Evolutionary conservation across 2,888 invertebrate genomes (phyloP), one percentile per base, ranked within the genome.

Genomic region (Epinotia nisella): DNA sequence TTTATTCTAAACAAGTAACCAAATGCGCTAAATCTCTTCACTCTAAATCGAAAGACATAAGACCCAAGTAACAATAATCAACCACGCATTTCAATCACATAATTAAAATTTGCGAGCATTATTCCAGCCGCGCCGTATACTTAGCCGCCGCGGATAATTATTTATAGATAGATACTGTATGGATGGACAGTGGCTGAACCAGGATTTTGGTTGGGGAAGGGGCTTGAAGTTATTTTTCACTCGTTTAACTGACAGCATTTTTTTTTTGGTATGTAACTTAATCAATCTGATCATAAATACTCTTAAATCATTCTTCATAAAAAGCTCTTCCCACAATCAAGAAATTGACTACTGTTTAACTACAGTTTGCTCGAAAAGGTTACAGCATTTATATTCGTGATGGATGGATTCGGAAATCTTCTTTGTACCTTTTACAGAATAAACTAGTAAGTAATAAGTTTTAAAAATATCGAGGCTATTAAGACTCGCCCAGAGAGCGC

Each of bases 341-440:
- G 71, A 75, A 74, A 75, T 74, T 70, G 59, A 41, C 61, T 53
- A 74, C 66, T 71, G 71, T 76, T 74, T 74, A 71, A 77, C 70
- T 49, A 58, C 72, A 73, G 67, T 70, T 71, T 72, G 65, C 72
- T 70, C 39, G 61, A 53, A 78, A 78, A 76, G 76, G 76, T 71
- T 75, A 73, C 62, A 70, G 64, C 41, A 66, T 71, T 70, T 71
- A 68, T 61, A 65, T 65, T 49, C 58, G 35, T 75, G 75, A 76
- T 76, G 75, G 74, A 75, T 75, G 69, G 72, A 71, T 70, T 59
- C 56, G 41, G 60, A 55, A 53, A 45, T 62, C 45, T 49, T 3
- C n/a, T 24, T 66, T 39, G 13, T 62, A n/a, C 39, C 24, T 64
- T 49, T 71, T 64, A 58, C 51, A 51, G 17, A 56, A 68, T 68